Percentiles rank a stretch among this genome's conserved stretches.
Conservation (phyloP, 2,888 invertebrate species). For the Apamea anceps region DNA sequence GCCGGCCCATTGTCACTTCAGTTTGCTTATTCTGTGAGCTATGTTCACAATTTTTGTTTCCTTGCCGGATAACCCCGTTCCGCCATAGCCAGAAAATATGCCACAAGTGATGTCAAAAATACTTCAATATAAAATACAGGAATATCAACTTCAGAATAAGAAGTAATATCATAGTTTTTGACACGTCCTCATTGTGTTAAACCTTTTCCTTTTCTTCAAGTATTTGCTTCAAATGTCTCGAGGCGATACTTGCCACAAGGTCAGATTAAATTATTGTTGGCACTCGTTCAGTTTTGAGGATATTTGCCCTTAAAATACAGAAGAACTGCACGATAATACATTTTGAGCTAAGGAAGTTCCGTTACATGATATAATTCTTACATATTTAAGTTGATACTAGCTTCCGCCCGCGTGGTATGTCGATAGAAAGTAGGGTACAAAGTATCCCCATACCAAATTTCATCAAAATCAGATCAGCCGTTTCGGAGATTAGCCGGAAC, state of each 20-base stretch:
- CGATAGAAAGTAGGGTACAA: too few relatives aligned
- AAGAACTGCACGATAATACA: conserved; percentile 5
- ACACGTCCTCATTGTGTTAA: conserved; percentile 29
- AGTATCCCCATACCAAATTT: too few relatives aligned
- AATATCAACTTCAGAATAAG: conserved; percentile 34
- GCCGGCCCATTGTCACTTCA: neutral
- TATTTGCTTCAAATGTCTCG: conserved; percentile 44
- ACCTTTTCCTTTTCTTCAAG: conserved; percentile 40
- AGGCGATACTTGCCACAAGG: conserved; percentile 21
- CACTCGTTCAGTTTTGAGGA: conserved; percentile 20
- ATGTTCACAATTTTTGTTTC: neutral
- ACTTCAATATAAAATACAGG: conserved; percentile 8
- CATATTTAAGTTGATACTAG: neutral
- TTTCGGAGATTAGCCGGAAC: too few relatives aligned
- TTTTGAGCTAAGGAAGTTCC: neutral
- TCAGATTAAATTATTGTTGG: conserved; percentile 25
- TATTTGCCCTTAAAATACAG: conserved; percentile 12
- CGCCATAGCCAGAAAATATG: neutral
- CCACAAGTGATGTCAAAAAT: conserved; percentile 12
- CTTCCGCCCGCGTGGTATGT: too few relatives aligned
- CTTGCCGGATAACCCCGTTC: neutral
- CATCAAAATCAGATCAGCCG: too few relatives aligned
- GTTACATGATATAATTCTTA: neutral
- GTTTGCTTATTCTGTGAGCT: neutral
- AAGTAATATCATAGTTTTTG: conserved; percentile 41